These are phyloP conservation scores for Lutjanus erythropterus DNA, from an alignment of 2,113 vertebrate species.

Conservation along the genomic window DNA sequence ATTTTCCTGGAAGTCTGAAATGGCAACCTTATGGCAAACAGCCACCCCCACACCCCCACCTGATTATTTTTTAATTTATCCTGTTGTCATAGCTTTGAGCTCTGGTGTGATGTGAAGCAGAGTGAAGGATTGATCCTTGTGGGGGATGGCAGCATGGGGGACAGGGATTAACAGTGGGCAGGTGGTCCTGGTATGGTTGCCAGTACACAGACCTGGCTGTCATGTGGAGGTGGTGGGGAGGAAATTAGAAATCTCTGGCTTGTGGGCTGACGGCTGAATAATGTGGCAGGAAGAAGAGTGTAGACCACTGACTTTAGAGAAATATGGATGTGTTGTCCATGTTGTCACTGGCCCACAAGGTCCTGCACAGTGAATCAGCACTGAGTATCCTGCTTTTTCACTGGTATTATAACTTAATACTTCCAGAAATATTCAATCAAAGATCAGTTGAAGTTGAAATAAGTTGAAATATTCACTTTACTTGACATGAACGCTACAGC, in stretches of 20 bases:
- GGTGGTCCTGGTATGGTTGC: conserved; percentile 34
- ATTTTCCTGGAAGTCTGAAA: neutral
- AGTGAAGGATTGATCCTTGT: conserved; percentile 30
- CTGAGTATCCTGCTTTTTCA: neutral
- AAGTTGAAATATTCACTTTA: too few relatives aligned
- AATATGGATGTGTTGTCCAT: neutral
- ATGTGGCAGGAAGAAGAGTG: neutral
- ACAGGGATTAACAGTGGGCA: conserved; percentile 47
- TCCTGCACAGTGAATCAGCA: neutral
- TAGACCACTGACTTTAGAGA: neutral
- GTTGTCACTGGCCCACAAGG: neutral
- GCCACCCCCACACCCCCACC: neutral
- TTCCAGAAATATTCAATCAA: neutral
- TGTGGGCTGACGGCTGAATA: neutral
- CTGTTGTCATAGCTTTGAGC: conserved; percentile 25
- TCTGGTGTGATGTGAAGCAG: conserved; percentile 14
- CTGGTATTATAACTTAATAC: neutral
- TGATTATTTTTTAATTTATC: neutral
- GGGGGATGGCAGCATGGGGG: conserved; percentile 35
- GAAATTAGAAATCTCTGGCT: conserved; percentile 31
- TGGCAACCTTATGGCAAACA: neutral
- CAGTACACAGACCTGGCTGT: conserved; percentile 14
- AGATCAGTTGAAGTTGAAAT: too few relatives aligned
- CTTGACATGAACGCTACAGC: too few relatives aligned
- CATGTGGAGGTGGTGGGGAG: conserved; percentile 23